Evolutionary conservation across 2,797 vertebrate genomes (phyloP).

Genomic region (Okamejei kenojei): DNA sequence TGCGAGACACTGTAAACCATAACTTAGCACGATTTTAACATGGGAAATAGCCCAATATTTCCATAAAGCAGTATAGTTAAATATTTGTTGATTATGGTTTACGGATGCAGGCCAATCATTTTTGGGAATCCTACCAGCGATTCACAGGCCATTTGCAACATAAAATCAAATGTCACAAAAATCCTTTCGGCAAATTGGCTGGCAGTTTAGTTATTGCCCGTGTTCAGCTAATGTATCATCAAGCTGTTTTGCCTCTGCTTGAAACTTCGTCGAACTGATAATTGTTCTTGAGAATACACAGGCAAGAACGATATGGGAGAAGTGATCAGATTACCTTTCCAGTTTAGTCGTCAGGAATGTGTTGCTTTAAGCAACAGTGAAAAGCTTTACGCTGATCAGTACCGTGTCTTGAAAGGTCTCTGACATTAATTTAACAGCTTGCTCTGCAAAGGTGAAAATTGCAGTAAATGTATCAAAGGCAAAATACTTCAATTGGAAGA

Average conservation of each 20-base stretch:
- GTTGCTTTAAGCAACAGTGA: constrained; percentile 1
- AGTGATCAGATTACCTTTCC: background rate
- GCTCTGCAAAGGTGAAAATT: background rate
- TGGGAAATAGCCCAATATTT: background rate
- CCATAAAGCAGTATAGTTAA: background rate
- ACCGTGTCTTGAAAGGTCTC: background rate
- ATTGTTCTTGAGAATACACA: background rate
- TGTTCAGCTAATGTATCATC: background rate
- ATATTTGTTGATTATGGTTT: background rate
- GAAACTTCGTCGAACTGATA: background rate
- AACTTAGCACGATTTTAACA: background rate
- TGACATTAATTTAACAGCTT: background rate
- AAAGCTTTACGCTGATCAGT: background rate
- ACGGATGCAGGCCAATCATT: background rate
- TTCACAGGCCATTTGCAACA: constrained; percentile 7
- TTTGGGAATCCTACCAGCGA: background rate
- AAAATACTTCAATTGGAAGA: background rate
- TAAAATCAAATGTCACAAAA: background rate
- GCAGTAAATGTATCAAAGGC: background rate
- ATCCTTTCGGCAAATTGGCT: background rate
- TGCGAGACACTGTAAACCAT: too few relatives aligned
- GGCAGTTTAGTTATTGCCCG: background rate
- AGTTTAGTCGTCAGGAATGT: background rate
- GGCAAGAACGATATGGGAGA: background rate
- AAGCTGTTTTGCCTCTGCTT: background rate